phyloP scores from a whole-genome alignment of 2,797 vertebrate species.

The Emys orbicularis region DNA sequence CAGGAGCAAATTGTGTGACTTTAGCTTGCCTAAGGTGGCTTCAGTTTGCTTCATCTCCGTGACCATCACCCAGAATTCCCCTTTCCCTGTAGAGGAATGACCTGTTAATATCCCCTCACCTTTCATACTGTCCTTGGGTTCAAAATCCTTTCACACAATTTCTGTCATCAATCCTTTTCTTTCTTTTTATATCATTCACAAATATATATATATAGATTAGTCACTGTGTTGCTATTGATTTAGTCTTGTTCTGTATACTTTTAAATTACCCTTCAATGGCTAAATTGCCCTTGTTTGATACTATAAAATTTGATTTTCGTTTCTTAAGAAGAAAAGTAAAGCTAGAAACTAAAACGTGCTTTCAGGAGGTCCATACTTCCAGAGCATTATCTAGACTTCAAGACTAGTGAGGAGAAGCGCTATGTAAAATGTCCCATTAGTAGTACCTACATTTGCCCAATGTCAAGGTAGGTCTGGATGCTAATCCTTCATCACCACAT shows the following conservation, averaged over 20 bases:
- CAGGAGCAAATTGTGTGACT: slow-evolving; percentile 6
- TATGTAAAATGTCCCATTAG: neutral
- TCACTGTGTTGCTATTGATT: neutral
- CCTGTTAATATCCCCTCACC: neutral
- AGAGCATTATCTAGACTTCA: neutral
- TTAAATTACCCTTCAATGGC: neutral
- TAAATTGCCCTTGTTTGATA: neutral
- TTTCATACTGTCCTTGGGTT: neutral
- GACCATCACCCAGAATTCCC: neutral
- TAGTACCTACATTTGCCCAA: neutral
- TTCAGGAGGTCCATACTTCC: neutral
- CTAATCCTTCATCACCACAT: neutral
- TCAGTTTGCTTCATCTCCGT: neutral
- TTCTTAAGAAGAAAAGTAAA: neutral
- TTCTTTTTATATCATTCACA: neutral
- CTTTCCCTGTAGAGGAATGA: neutral
- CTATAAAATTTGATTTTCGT: neutral
- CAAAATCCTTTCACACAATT: neutral
- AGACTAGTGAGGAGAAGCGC: neutral
- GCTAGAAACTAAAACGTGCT: neutral
- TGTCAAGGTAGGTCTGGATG: neutral
- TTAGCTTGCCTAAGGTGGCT: slow-evolving; percentile 28
- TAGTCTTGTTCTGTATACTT: neutral
- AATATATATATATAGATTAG: neutral
- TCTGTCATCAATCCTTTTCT: neutral